Percentiles rank a stretch among this genome's conserved stretches.
Evolutionary conservation across 2,888 invertebrate species (phyloP).

Genomic region (Tridacna crocea): DNA sequence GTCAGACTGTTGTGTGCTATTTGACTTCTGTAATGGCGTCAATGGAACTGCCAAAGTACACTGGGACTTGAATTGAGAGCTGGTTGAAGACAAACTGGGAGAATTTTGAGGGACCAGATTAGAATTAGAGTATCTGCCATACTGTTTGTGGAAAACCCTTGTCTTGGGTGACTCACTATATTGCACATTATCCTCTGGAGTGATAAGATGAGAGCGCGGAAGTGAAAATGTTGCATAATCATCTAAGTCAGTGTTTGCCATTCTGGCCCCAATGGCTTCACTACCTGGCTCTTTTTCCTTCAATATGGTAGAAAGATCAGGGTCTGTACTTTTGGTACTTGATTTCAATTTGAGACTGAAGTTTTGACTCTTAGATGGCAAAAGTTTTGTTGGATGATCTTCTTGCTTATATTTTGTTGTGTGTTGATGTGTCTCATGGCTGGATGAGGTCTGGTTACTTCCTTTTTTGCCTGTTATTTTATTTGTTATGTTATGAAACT

Average conservation of each 20-base stretch:
- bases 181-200: constrained; percentile 10
- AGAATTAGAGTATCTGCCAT: constrained; percentile 50
- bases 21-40: constrained; percentile 52
- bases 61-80: constrained; percentile 34
- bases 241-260: constrained; percentile 68
- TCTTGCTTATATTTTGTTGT: constrained; percentile 38
- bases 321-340: constrained; percentile 28
- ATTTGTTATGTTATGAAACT: constrained; percentile 70
- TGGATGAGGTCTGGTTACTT: constrained; percentile 14
- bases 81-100: constrained; percentile 23
- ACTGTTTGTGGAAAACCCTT: constrained; percentile 16
- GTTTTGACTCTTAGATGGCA: constrained; percentile 36
- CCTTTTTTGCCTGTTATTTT: constrained; percentile 64
- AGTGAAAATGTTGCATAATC: constrained; percentile 64
- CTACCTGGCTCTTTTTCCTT: constrained; percentile 73
- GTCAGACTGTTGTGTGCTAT: constrained; percentile 71
- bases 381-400: constrained; percentile 48
- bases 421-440: constrained; percentile 13
- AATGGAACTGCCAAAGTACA: constrained; percentile 35
- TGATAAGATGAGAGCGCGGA: constrained; percentile 35
- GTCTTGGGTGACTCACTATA: constrained; percentile 25
- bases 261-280: constrained; percentile 70
- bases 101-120: constrained; percentile 33
- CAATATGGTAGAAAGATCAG: constrained; percentile 67
- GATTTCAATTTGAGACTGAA: constrained; percentile 49